Percentiles rank a stretch among this genome's conserved stretches.
phyloP scores from a whole-genome alignment of 2,113 vertebrate species.

The western clawed frog (Xenopus tropicalis) region DNA sequence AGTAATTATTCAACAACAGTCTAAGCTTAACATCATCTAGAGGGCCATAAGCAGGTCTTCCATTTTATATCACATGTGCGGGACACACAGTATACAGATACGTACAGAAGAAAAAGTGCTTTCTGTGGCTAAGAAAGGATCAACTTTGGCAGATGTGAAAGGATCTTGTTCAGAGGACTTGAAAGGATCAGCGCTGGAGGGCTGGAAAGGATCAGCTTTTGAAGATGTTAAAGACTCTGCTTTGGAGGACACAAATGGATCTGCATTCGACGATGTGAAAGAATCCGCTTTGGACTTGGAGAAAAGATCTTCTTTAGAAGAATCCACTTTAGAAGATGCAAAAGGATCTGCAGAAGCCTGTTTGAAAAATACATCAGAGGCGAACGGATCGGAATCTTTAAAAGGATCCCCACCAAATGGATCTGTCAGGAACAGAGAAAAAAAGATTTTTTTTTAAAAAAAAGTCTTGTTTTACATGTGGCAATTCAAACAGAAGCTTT shows the following conservation, averaged over 20 bases:
- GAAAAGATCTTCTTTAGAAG: constrained; percentile 42
- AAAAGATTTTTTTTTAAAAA: neutral
- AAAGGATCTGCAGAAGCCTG: constrained; percentile 74
- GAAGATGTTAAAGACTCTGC: constrained; percentile 66
- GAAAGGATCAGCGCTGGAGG: constrained; percentile 1
- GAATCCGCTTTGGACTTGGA: constrained; percentile 67
- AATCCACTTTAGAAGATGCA: constrained; percentile 66
- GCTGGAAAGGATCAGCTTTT: constrained; percentile 67
- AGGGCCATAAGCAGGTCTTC: no score
- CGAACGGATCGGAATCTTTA: constrained; percentile 95
- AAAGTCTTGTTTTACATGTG: no score
- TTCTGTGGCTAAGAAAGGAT: constrained; percentile 46
- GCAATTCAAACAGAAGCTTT: no score
- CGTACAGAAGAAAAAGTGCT: constrained; percentile 57
- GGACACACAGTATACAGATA: neutral
- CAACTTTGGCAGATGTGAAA: constrained; percentile 20
- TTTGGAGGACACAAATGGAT: constrained; percentile 68
- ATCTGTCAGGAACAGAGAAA: constrained; percentile 64
- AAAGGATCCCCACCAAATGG: constrained; percentile 95
- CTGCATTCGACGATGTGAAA: constrained; percentile 64
- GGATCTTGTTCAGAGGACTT: constrained; percentile 52
- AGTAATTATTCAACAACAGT: no score
- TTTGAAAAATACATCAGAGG: constrained; percentile 86
- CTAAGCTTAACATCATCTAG: no score
- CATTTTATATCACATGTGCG: no score